Evolutionary conservation across 1,140 invertebrate genomes (phyloP).

Genomic region (Drosophila funebris): DNA sequence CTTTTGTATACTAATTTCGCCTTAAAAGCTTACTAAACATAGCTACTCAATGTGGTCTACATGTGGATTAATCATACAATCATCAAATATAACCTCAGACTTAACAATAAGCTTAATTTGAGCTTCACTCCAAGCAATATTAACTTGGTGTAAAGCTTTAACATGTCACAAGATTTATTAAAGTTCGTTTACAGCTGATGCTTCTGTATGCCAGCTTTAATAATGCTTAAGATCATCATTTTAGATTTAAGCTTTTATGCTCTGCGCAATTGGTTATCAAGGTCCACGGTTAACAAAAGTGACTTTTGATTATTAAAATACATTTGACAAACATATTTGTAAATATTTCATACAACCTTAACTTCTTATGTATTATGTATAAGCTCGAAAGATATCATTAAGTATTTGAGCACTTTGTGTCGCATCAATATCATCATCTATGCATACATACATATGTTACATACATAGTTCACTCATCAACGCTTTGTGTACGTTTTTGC

Average conservation of each 20-base stretch:
- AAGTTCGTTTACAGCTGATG: slow-evolving; percentile 4
- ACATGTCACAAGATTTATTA: neutral
- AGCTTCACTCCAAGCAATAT: slow-evolving; percentile 8
- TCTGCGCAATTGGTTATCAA: slow-evolving; percentile 23
- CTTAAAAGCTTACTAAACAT: slow-evolving; percentile 71
- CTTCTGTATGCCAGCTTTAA: slow-evolving; percentile 21
- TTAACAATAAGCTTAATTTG: slow-evolving; percentile 21
- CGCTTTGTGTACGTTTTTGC: slow-evolving; percentile 83
- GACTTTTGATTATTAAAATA: slow-evolving; percentile 26
- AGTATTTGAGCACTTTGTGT: slow-evolving; percentile 27
- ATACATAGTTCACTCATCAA: slow-evolving; percentile 71
- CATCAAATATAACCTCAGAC: slow-evolving; percentile 54
- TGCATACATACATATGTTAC: slow-evolving; percentile 21
- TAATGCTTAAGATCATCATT: slow-evolving; percentile 21
- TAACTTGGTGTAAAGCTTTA: slow-evolving; percentile 6
- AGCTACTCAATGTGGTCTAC: slow-evolving; percentile 79
- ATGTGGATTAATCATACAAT: slow-evolving; percentile 72
- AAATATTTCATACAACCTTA: slow-evolving; percentile 65
- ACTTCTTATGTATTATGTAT: slow-evolving; percentile 33
- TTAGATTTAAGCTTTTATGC: slow-evolving; percentile 25
- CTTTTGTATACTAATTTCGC: slow-evolving; percentile 82
- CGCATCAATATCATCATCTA: slow-evolving; percentile 24
- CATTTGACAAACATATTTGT: slow-evolving; percentile 45
- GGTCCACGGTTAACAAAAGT: slow-evolving; percentile 14
- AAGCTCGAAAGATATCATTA: slow-evolving; percentile 33